Evolutionary conservation across 2,797 vertebrate species (phyloP).

Genomic region (Cirrhinus molitorella): DNA sequence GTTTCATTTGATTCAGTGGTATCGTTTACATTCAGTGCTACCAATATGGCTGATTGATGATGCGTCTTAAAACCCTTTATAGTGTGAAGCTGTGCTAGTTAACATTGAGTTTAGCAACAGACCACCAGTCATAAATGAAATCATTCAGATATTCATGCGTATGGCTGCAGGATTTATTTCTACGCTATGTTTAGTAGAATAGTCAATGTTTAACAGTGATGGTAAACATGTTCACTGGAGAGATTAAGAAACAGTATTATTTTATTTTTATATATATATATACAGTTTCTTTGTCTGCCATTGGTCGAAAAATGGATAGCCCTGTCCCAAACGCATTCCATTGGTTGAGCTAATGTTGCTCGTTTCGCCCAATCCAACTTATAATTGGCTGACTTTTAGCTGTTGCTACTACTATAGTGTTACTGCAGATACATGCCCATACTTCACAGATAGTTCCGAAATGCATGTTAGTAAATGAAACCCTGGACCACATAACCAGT

Average conservation of each 20-base stretch:
- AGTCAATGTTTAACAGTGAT: not conserved
- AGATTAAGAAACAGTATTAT: conserved; percentile 14
- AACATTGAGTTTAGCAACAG: not conserved
- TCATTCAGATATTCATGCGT: not conserved
- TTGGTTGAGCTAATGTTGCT: not conserved
- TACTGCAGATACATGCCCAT: not conserved
- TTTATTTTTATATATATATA: not conserved
- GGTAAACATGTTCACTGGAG: not conserved
- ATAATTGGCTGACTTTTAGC: not conserved
- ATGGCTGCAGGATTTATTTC: no score
- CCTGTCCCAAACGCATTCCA: fast-evolving
- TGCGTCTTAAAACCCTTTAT: no score
- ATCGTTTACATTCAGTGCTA: no score
- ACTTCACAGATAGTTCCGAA: no score
- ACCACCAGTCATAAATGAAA: not conserved
- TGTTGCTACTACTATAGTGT: not conserved
- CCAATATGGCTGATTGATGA: no score
- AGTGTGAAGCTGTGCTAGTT: not conserved
- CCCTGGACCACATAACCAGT: no score
- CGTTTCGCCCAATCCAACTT: not conserved
- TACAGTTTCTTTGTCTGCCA: not conserved
- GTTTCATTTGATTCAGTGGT: no score
- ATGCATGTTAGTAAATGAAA: no score
- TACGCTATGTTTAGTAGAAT: not conserved
- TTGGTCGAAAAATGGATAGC: not conserved